phyloP scores from a whole-genome alignment of 2,113 vertebrate species.

The Ahaetulla prasina region DNA sequence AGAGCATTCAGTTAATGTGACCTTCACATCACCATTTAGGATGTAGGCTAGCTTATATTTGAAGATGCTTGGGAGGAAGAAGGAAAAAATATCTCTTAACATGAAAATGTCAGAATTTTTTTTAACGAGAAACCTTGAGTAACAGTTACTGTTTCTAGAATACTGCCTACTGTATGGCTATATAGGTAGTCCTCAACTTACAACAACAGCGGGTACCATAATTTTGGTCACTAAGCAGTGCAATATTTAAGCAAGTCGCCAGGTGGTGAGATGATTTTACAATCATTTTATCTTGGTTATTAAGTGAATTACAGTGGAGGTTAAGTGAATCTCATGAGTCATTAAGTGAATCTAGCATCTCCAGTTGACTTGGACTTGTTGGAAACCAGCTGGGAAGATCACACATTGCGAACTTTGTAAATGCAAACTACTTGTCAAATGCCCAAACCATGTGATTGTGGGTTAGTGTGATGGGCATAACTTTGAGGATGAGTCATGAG shows the following conservation, averaged over 20 bases:
- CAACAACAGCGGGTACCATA: not conserved
- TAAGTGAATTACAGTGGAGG: not conserved
- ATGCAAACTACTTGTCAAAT: not conserved
- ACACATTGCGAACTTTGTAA: not conserved
- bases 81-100: not conserved
- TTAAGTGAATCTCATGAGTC: not conserved
- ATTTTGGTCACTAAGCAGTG: not conserved
- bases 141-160: not conserved
- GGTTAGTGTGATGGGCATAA: not conserved
- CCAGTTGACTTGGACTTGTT: not conserved
- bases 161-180: not conserved
- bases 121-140: not conserved
- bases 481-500: not conserved
- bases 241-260: not conserved
- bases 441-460: not conserved
- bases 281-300: not conserved
- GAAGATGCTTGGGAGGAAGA: not conserved
- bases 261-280: not conserved
- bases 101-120: not conserved
- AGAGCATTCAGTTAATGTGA: slow-evolving; percentile 54
- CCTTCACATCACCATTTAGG: slow-evolving; percentile 51
- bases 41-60: not conserved
- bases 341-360: not conserved
- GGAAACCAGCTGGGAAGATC: not conserved
- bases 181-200: not conserved